Base-by-base conservation (phyloP, 2,113 vertebrate species). In the Vulpes lagopus region DNA sequence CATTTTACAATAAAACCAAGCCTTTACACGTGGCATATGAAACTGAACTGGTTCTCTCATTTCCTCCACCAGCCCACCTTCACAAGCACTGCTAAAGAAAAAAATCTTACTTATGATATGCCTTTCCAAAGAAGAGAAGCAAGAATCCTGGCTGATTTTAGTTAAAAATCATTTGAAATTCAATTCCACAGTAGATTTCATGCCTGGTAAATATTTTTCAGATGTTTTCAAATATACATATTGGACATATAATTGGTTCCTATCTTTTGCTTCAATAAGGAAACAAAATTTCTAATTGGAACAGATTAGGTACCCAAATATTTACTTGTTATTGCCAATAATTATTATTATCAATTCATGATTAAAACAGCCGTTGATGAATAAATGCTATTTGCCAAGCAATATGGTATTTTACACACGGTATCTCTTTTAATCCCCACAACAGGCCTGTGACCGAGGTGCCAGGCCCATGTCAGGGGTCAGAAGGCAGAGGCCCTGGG, bases 1-100 rank as follows among this genome's bases (percentile, higher is more conserved):
- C 93, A 17, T 8, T 94, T 96, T 60, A 83, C 71, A 27, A 51
- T 11, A 27, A 95, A 87, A 30, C 22, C 10, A 96, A 22, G 38
- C 49, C 11, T 57, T n/a, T 86, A 86, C 67, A 84, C 8, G 64
- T 11, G 12, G 60, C 16, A 83, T 15, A 8, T 49, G 6, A 64
- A 94, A 4, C 5, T 84, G 30, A 92, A 95, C 2, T 16, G 32
- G 5, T 96, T 71, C 5, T 6, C 22, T 79, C 5, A 76, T 91
- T 15, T 4, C 6, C 11, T 51, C 69, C 6, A 49, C 25, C 30
- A 91, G 11, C 64, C 2, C 0, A 59, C 55, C 93, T 71, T 80
- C 57, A 92, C 1, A 76, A 80, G n/a, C 10, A 8, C 2, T 51
- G 86, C 35, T 57, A 92, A 35, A 60, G 90, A 74, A 64, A 10